A percentile compares a stretch with the other conserved stretches of the same genome.
Conservation (phyloP, 1,140 invertebrate species). For the Bombus fervidus region DNA sequence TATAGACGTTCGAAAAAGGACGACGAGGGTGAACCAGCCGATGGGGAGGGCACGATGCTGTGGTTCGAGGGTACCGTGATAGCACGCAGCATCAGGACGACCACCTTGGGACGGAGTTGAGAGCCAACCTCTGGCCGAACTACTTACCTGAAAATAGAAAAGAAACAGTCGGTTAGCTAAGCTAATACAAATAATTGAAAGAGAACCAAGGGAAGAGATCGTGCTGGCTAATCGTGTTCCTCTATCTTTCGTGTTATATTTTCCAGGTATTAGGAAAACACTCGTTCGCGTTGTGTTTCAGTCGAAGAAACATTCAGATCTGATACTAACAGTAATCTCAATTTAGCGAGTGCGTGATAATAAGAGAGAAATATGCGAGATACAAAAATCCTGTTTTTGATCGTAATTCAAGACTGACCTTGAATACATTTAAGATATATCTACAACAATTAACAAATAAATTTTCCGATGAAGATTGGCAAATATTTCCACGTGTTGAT, state of each 20-base stretch:
- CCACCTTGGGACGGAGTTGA: conserved; percentile 6
- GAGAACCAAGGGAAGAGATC: conserved; percentile 11
- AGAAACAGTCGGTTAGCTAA: conserved; percentile 69
- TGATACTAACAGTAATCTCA: not conserved
- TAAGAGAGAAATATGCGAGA: too few relatives aligned
- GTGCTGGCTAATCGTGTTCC: conserved; percentile 36
- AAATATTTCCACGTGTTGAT: not conserved
- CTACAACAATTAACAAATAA: not conserved
- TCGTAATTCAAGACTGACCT: too few relatives aligned
- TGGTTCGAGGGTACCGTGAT: conserved; percentile 17
- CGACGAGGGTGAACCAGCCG: conserved; percentile 38
- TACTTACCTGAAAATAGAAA: conserved; percentile 74
- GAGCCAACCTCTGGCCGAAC: conserved; percentile 26
- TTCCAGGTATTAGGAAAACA: conserved; percentile 24
- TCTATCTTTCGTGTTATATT: conserved; percentile 2
- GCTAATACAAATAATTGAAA: conserved; percentile 67
- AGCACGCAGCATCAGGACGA: conserved; percentile 19
- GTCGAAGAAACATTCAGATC: too few relatives aligned
- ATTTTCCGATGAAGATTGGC: not conserved
- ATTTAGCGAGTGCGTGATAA: not conserved
- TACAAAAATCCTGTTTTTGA: too few relatives aligned
- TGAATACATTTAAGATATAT: too few relatives aligned
- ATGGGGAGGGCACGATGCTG: not conserved
- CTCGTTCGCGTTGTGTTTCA: not conserved
- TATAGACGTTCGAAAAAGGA: conserved; percentile 58